Evolutionary conservation across 2,888 invertebrate species (phyloP).

Genomic region (Stegophylla sp.): DNA sequence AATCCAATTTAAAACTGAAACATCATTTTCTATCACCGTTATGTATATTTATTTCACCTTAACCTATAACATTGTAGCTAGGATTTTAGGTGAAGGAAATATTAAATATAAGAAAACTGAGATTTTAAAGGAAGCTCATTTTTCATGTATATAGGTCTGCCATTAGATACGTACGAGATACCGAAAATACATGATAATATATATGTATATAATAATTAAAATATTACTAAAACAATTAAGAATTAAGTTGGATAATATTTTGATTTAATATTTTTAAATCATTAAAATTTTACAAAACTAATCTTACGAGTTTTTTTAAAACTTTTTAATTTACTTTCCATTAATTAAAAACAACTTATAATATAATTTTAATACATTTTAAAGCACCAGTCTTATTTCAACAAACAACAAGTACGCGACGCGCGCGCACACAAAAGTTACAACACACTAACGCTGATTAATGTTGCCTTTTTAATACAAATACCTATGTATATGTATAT

Average conservation of each 20-base stretch:
- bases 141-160: too few relatives aligned
- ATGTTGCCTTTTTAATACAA: too few relatives aligned
- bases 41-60: background rate
- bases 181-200: too few relatives aligned
- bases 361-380: background rate
- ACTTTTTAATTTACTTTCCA: background rate
- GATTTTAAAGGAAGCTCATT: too few relatives aligned
- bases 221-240: background rate
- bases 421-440: background rate
- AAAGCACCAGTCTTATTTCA: background rate
- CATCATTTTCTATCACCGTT: background rate
- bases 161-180: background rate
- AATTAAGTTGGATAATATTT: too few relatives aligned
- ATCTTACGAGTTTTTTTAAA: background rate
- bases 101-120: background rate
- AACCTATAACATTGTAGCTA: background rate
- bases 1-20: constrained; percentile 15
- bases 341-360: background rate
- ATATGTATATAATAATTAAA: background rate
- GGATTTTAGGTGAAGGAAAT: background rate
- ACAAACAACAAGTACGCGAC: background rate
- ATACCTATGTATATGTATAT: too few relatives aligned
- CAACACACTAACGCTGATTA: background rate
- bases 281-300: too few relatives aligned
- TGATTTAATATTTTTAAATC: too few relatives aligned